These are phyloP conservation scores for Cremastinae sp. DNA, from an alignment of 2,888 invertebrate genomes.

Conservation along the genomic window DNA sequence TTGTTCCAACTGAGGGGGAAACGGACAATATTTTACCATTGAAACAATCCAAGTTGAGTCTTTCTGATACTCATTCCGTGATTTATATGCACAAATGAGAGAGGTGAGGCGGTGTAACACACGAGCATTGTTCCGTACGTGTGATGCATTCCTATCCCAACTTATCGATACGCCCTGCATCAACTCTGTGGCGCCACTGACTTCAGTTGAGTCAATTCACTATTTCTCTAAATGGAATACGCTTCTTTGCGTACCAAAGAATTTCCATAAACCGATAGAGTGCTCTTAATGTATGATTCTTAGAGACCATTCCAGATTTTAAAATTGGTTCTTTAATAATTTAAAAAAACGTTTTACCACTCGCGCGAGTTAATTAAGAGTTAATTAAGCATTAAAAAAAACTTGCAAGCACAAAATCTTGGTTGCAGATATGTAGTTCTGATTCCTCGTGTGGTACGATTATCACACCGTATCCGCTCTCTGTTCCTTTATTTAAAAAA, in stretches of 20 bases:
- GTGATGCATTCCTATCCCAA: slow-evolving; percentile 40
- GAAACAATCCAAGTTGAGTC: slow-evolving; percentile 8
- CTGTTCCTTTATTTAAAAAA: no score
- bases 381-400: no score
- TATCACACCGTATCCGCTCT: no score
- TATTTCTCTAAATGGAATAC: slow-evolving; percentile 20
- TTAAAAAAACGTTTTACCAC: no score
- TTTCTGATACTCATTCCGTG: slow-evolving; percentile 1
- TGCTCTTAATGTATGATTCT: no score
- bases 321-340: no score
- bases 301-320: no score
- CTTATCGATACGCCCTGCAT: slow-evolving; percentile 39
- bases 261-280: no score
- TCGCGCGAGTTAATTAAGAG: no score
- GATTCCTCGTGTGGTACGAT: no score
- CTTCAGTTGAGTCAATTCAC: slow-evolving; percentile 31
- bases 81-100: slow-evolving; percentile 25
- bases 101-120: slow-evolving; percentile 8
- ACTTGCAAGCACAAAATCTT: no score
- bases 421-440: no score
- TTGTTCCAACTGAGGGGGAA: slow-evolving; percentile 8
- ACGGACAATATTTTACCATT: slow-evolving; percentile 4
- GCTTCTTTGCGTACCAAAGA: slow-evolving; percentile 5
- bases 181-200: slow-evolving; percentile 48
- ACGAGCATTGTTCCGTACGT: slow-evolving; percentile 6